Percentiles rank a stretch among this genome's conserved stretches.
Evolutionary conservation across 2,797 vertebrate genomes (phyloP).

Genomic region (Gymnothorax javanicus): DNA sequence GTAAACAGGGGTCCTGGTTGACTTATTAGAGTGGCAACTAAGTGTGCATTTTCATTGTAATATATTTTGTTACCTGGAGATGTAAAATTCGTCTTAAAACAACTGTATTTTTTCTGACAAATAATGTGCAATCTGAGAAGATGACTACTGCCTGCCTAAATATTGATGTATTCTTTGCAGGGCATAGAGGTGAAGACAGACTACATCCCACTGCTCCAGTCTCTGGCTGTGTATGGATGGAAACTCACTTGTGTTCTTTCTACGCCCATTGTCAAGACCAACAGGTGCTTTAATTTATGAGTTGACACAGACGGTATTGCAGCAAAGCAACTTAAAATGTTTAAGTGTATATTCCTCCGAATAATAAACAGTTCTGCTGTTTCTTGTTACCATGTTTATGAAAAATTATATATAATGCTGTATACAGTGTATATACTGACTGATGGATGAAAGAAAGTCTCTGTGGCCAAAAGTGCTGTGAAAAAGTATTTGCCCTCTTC

Average conservation of each 20-base stretch:
- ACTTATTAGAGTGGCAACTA: not conserved
- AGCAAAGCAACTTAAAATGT: not conserved
- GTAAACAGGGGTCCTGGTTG: no score
- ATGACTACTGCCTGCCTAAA: not conserved
- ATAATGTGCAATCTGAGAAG: not conserved
- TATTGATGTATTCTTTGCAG: constrained; percentile 61
- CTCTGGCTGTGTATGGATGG: constrained; percentile 89
- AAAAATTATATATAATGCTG: not conserved
- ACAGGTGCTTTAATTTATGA: constrained; percentile 78
- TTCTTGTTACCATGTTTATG: not conserved
- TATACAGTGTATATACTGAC: not conserved
- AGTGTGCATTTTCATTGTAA: not conserved
- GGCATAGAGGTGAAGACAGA: constrained; percentile 91
- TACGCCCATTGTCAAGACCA: constrained; percentile 89
- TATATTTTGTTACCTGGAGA: not conserved
- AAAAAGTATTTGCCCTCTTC: no score
- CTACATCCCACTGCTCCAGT: constrained; percentile 92
- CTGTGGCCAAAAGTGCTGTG: no score
- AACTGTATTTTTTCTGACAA: not conserved
- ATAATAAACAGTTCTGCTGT: not conserved
- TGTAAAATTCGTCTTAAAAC: not conserved
- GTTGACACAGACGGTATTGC: not conserved
- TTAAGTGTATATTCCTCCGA: not conserved
- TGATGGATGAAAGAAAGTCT: no score
- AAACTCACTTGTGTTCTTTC: constrained; percentile 94